Evolutionary conservation across 2,797 vertebrate species (phyloP).

Genomic region (Pitangus sulphuratus): DNA sequence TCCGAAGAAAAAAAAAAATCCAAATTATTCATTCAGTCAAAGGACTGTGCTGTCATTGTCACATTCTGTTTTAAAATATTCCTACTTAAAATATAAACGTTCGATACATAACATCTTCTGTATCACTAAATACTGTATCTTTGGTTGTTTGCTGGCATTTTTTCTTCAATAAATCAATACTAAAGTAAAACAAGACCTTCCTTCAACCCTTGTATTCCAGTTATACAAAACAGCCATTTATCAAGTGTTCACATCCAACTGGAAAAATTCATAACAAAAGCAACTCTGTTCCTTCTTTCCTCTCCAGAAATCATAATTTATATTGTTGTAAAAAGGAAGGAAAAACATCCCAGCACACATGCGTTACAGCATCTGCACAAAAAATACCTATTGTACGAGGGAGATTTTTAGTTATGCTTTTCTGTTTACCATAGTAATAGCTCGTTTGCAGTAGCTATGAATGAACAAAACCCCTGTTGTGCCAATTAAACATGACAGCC

Average conservation of each 20-base stretch:
- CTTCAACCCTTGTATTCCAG: background rate
- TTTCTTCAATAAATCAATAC: background rate
- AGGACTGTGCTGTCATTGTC: background rate
- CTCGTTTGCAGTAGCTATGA: conserved; percentile 55
- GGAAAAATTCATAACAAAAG: conserved; percentile 18
- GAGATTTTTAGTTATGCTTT: background rate
- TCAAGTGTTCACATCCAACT: background rate
- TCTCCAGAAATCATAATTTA: background rate
- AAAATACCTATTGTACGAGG: background rate
- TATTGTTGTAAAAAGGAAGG: conserved; percentile 41
- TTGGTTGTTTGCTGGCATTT: background rate
- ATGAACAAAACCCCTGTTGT: conserved; percentile 72
- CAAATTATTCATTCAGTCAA: background rate
- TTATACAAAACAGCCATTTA: background rate
- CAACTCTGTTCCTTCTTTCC: conserved; percentile 21
- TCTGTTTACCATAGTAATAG: background rate
- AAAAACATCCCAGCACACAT: background rate
- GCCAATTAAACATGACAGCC: background rate
- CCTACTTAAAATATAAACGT: background rate
- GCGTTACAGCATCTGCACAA: background rate
- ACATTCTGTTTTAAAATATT: background rate
- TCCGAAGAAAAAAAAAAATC: background rate
- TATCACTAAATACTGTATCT: background rate
- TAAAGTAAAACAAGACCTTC: background rate
- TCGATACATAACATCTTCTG: background rate